These are phyloP conservation scores for Cynaeus angustus DNA, from an alignment of 2,888 invertebrate species.

Conservation along the genomic window DNA sequence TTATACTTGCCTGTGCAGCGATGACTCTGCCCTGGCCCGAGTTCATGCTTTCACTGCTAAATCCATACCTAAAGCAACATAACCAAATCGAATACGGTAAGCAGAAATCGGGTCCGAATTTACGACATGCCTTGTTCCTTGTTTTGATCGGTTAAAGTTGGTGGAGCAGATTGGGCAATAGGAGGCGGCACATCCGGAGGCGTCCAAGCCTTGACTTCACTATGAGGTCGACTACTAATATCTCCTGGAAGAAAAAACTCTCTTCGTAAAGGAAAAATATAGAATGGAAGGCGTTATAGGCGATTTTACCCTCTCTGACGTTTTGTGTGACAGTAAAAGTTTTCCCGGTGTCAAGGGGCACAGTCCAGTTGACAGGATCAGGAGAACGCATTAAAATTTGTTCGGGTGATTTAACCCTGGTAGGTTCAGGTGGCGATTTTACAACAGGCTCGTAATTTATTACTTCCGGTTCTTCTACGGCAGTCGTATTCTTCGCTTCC, in stretches of 20 bases:
- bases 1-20: conserved; percentile 66
- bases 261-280: conserved; percentile 9
- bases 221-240: conserved; percentile 88
- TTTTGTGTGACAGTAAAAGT: conserved; percentile 95
- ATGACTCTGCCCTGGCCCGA: conserved; percentile 67
- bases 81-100: conserved; percentile 70
- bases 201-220: conserved; percentile 88
- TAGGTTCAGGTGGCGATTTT: conserved; percentile 94
- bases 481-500: conserved; percentile 69
- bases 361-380: conserved; percentile 96
- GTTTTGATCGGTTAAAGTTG: conserved; percentile 77
- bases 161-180: conserved; percentile 80
- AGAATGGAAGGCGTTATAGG: not conserved
- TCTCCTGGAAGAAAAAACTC: conserved; percentile 76
- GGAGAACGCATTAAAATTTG: conserved; percentile 94
- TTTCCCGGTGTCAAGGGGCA: conserved; percentile 94
- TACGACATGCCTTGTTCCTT: conserved; percentile 74
- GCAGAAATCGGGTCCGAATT: conserved; percentile 68
- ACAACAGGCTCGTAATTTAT: conserved; percentile 82
- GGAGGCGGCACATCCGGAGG: conserved; percentile 78
- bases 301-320: conserved; percentile 81
- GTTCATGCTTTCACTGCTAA: conserved; percentile 68
- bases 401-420: conserved; percentile 93
- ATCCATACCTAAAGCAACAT: conserved; percentile 71
- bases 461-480: conserved; percentile 67